Percentiles rank a stretch among this genome's conserved stretches.
Conservation (phyloP, 2,113 vertebrate genomes). For the Maccullochella peelii region DNA sequence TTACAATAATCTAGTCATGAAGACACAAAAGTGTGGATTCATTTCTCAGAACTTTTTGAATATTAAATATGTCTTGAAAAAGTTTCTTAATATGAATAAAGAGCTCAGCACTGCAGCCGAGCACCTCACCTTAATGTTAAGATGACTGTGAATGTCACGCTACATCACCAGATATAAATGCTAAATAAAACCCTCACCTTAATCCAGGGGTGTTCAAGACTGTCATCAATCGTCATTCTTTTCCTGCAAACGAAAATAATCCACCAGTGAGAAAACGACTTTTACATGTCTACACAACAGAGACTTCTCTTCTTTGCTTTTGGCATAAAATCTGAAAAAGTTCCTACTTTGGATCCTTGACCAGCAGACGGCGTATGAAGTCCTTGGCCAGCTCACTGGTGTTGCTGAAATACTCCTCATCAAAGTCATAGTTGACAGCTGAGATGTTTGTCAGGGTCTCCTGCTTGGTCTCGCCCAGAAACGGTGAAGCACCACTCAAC, state of each 20-base stretch:
- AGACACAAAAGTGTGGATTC: background rate
- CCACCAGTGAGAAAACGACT: constrained; percentile 7
- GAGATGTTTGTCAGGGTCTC: constrained; percentile 98
- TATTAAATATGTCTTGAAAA: background rate
- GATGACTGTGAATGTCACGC: background rate
- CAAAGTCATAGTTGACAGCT: constrained; percentile 96
- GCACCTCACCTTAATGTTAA: background rate
- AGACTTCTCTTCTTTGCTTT: background rate
- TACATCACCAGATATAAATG: background rate
- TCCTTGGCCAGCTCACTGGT: constrained; percentile 98
- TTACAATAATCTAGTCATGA: background rate
- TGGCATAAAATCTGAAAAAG: background rate
- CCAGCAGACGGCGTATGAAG: constrained; percentile 95
- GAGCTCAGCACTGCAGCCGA: background rate
- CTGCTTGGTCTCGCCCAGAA: constrained; percentile 97
- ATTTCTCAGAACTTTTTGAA: background rate
- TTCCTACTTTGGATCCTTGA: constrained; percentile 96
- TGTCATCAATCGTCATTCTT: constrained; percentile 95
- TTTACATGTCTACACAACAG: background rate
- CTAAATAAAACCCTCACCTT: constrained; percentile 85
- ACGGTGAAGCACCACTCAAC: constrained; percentile 94
- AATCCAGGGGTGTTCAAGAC: constrained; percentile 97
- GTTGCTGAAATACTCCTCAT: constrained; percentile 97
- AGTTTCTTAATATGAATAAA: background rate
- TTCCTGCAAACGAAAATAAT: constrained; percentile 84